phyloP scores from a whole-genome alignment of 2,888 invertebrate species.

The Endomychus coccineus region DNA sequence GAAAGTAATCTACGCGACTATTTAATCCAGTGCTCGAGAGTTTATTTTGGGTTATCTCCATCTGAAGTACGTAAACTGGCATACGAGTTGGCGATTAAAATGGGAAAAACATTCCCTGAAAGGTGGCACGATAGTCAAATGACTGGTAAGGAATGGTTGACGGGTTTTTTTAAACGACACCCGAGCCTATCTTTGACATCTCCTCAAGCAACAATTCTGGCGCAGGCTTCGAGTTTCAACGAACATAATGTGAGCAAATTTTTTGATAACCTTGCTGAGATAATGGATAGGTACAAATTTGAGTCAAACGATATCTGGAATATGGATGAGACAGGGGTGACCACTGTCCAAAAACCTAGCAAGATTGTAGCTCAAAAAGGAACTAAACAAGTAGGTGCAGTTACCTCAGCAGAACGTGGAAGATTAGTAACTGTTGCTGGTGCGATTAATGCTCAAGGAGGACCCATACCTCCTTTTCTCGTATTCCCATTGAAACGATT shows the following conservation, averaged over 20 bases:
- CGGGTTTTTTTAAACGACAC: conserved; percentile 15
- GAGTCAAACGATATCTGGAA: conserved; percentile 32
- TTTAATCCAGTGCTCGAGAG: conserved; percentile 9
- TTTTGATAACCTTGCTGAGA: conserved; percentile 24
- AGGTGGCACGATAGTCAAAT: conserved; percentile 11
- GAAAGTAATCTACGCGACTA: conserved; percentile 9
- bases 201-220: conserved; percentile 28
- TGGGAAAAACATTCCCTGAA: conserved; percentile 11
- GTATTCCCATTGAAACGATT: conserved; percentile 29
- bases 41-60: conserved; percentile 12
- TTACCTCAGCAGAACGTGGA: conserved; percentile 35
- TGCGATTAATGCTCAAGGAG: conserved; percentile 29
- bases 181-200: too few species aligned
- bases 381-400: conserved; percentile 33
- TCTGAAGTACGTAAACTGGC: conserved; percentile 8
- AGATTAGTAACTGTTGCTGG: conserved; percentile 28
- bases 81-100: conserved; percentile 14
- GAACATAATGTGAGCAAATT: conserved; percentile 18
- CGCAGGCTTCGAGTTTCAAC: conserved; percentile 28
- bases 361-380: conserved; percentile 34
- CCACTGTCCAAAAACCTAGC: conserved; percentile 37
- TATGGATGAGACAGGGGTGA: conserved; percentile 36
- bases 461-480: conserved; percentile 31
- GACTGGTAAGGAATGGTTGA: conserved; percentile 13
- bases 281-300: conserved; percentile 10